These are phyloP conservation scores for Montipora efflorescens DNA, from an alignment of 64 coral and sea anemone genomes.

Conservation along the genomic window DNA sequence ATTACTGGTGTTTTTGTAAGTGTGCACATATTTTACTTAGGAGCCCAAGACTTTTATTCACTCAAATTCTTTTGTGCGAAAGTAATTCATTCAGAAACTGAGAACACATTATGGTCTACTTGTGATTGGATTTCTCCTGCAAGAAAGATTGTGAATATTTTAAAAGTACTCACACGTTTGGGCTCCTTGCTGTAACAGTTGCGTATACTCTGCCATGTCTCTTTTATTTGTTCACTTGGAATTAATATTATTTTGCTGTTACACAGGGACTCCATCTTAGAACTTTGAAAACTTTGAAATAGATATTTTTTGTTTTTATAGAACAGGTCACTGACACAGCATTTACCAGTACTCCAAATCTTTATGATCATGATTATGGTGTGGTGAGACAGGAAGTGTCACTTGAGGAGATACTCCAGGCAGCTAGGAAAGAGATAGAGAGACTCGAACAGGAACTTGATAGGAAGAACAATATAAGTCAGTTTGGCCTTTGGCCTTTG, in stretches of 20 bases:
- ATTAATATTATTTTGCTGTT: background rate
- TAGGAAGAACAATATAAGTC: slow-evolving; percentile 1
- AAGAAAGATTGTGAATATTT: too few species aligned
- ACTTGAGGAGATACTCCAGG: slow-evolving; percentile 4
- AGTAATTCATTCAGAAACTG: too few species aligned
- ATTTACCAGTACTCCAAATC: background rate
- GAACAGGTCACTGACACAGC: background rate
- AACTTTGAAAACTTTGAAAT: background rate
- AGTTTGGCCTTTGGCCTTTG: slow-evolving; percentile 25
- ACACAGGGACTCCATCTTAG: background rate
- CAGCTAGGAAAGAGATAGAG: background rate
- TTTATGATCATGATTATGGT: slow-evolving; percentile 10
- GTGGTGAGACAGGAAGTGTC: slow-evolving; percentile 12
- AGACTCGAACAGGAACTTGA: background rate
- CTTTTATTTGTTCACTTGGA: background rate
- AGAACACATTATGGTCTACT: too few species aligned
- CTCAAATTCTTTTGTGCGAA: too few species aligned
- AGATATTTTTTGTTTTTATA: background rate
- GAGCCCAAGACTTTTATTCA: too few species aligned
- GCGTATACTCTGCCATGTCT: background rate
- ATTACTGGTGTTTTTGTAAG: too few species aligned
- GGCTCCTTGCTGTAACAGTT: too few species aligned
- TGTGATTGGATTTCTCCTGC: too few species aligned
- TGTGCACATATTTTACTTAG: too few species aligned
- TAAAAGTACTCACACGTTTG: too few species aligned